Conservation (phyloP, 2,797 vertebrate genomes). For the Siniperca undulata region DNA sequence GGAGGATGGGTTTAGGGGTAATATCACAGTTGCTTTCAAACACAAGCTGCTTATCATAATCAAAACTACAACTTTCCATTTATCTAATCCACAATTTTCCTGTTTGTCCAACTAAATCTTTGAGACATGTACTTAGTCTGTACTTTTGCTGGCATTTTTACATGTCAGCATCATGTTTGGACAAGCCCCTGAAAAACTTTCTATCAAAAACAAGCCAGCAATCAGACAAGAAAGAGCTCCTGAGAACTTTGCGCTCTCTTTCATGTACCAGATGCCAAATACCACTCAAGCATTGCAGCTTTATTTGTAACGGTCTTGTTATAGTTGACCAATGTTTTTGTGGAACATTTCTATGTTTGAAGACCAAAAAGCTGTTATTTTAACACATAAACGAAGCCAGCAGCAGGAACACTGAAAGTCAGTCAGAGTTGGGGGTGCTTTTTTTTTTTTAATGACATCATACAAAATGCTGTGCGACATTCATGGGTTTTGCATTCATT, state of each 20-base stretch:
- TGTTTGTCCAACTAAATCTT: neutral
- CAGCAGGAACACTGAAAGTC: neutral
- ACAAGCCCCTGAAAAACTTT: no score
- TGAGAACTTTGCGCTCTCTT: neutral
- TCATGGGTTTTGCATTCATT: no score
- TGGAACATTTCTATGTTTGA: neutral
- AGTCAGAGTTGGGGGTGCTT: no score
- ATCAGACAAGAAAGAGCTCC: no score
- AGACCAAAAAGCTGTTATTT: neutral
- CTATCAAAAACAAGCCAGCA: no score
- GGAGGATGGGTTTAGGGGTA: neutral
- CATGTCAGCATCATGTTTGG: neutral
- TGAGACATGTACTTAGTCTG: neutral
- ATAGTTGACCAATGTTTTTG: neutral
- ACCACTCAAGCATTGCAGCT: neutral
- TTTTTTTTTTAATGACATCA: no score
- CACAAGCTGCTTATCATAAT: neutral
- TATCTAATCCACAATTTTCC: neutral
- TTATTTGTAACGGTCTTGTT: neutral
- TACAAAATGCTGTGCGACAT: no score
- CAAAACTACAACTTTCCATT: neutral
- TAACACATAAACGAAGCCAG: neutral
- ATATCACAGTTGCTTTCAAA: neutral
- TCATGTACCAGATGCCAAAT: neutral
- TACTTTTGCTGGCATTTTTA: neutral